Evolutionary conservation across 92 coral and sea anemone genomes (phyloP).

Genomic region (Phenganax subtilis): DNA sequence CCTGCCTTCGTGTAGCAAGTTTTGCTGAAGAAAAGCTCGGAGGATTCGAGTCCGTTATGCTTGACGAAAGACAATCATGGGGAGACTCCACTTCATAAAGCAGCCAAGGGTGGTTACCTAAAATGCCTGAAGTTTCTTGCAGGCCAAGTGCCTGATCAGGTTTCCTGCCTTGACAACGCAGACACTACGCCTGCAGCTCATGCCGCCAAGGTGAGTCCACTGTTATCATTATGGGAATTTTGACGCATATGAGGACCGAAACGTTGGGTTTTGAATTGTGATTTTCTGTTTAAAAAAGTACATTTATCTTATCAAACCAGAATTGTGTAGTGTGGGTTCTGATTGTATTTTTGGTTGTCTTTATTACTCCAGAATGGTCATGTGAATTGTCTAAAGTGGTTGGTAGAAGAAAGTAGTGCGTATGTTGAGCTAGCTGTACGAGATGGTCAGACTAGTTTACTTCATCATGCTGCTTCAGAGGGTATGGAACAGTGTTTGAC

Average conservation of each 20-base stretch:
- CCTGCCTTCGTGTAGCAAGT: slow-evolving; percentile 9
- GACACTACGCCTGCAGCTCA: slow-evolving; percentile 70
- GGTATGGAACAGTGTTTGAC: slow-evolving; percentile 71
- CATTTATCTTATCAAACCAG: too few species aligned
- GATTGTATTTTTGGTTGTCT: not conserved
- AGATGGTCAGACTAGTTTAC: slow-evolving; percentile 51
- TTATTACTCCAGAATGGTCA: slow-evolving; percentile 63
- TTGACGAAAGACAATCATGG: slow-evolving; percentile 61
- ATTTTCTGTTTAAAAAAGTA: too few species aligned
- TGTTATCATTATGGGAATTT: too few species aligned
- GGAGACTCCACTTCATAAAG: slow-evolving; percentile 80
- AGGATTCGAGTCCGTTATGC: slow-evolving; percentile 47
- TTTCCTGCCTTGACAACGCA: slow-evolving; percentile 61
- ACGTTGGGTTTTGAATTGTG: too few species aligned
- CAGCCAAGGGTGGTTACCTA: slow-evolving; percentile 75
- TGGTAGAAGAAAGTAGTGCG: slow-evolving; percentile 62
- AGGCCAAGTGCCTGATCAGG: slow-evolving; percentile 58
- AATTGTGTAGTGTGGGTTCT: too few species aligned
- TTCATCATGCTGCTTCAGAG: slow-evolving; percentile 63
- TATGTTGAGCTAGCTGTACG: slow-evolving; percentile 53
- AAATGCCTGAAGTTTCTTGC: slow-evolving; percentile 83
- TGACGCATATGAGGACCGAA: too few species aligned
- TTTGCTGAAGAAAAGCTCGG: slow-evolving; percentile 16
- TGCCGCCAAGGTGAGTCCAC: slow-evolving; percentile 66
- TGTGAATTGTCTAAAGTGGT: slow-evolving; percentile 69